Percentiles rank a stretch among this genome's conserved stretches.
Evolutionary conservation across 2,797 vertebrate genomes (phyloP).

Genomic region (Bovichtus diacanthus): DNA sequence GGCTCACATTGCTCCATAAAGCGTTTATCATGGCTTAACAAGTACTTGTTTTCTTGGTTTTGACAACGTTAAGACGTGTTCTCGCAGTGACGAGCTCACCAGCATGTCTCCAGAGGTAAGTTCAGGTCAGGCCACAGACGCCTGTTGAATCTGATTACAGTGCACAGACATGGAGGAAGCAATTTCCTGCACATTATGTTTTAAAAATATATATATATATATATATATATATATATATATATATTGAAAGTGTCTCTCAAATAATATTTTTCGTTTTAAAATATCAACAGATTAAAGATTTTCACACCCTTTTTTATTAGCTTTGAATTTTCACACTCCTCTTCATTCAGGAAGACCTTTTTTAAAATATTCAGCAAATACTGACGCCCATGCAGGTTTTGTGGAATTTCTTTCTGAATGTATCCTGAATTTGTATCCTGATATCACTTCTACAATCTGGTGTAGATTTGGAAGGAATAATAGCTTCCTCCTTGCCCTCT

Average conservation of each 20-base stretch:
- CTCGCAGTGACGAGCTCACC: not conserved
- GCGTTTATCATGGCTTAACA: not conserved
- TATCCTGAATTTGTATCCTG: not conserved
- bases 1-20: fast-evolving
- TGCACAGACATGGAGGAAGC: not conserved
- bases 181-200: not conserved
- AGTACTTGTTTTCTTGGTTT: not conserved
- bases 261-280: not conserved
- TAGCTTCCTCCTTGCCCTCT: not conserved
- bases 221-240: not conserved
- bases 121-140: constrained; percentile 35
- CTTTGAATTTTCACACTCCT: constrained; percentile 2
- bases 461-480: not conserved
- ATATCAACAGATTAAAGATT: not conserved
- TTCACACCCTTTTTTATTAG: not conserved
- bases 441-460: not conserved
- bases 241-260: not conserved
- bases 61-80: not conserved
- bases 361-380: not conserved
- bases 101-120: constrained; percentile 23
- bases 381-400: not conserved
- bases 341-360: not conserved
- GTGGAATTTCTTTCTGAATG: not conserved
- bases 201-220: not conserved
- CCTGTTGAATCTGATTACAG: constrained; percentile 9